A percentile compares a stretch with the other conserved stretches of the same genome.
phyloP scores from a whole-genome alignment of 1,140 invertebrate species.

The Potamilus streckersoni region DNA sequence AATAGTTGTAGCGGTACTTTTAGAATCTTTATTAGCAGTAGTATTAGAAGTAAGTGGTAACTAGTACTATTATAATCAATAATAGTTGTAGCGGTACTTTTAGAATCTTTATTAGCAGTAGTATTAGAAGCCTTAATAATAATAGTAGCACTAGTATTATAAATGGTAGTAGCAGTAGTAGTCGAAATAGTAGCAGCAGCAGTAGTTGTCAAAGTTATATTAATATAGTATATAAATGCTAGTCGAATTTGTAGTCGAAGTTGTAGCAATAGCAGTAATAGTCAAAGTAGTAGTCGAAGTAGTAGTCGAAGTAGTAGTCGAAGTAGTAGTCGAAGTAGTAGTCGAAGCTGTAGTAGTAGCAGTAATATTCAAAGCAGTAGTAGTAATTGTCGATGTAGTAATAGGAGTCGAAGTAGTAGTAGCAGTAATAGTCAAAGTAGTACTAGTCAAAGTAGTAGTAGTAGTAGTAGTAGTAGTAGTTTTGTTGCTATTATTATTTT shows the following conservation, averaged over 20 bases:
- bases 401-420: not conserved
- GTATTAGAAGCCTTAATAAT: not conserved
- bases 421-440: not conserved
- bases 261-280: not conserved
- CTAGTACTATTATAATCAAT: no score
- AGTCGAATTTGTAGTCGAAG: not conserved
- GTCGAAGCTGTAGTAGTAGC: conserved; percentile 1
- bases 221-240: not conserved
- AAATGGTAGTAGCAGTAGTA: conserved; percentile 1
- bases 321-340: not conserved
- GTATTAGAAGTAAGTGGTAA: not conserved
- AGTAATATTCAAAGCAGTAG: no score
- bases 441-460: not conserved
- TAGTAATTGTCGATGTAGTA: not conserved
- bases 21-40: not conserved
- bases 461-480: not conserved
- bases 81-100: no score
- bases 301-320: not conserved
- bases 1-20: no score
- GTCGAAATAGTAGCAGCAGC: not conserved
- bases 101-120: no score
- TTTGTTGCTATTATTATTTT: no score
- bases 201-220: conserved; percentile 1
- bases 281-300: conserved; percentile 1
- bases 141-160: not conserved